These are phyloP conservation scores for Rhabdomys pumilio DNA, from an alignment of 2,797 vertebrate genomes.

Conservation along the genomic window DNA sequence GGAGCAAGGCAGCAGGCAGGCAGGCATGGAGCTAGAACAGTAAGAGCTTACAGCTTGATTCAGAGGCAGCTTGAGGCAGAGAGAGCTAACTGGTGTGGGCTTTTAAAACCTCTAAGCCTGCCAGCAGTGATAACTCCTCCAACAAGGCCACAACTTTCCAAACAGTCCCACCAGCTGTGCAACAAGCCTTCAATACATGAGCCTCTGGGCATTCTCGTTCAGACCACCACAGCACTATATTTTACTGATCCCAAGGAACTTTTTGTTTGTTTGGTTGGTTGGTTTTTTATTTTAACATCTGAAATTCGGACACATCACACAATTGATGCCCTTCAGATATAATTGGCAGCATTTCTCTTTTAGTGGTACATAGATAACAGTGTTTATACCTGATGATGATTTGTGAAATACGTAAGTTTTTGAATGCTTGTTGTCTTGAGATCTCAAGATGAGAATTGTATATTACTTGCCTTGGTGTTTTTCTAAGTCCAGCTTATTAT, in stretches of 20 bases:
- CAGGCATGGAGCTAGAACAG: neutral
- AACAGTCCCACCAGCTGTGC: neutral
- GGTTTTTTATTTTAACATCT: slow-evolving; percentile 23
- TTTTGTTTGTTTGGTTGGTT: neutral
- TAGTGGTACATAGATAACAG: slow-evolving; percentile 38
- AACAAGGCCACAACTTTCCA: neutral
- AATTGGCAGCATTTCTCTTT: neutral
- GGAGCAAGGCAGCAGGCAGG: neutral
- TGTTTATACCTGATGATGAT: neutral
- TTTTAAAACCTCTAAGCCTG: neutral
- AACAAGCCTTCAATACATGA: neutral
- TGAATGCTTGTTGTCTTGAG: slow-evolving; percentile 45
- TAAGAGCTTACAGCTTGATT: neutral
- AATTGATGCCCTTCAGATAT: slow-evolving; percentile 20
- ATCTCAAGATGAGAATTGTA: slow-evolving; percentile 3
- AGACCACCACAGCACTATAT: neutral
- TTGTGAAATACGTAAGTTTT: slow-evolving; percentile 11
- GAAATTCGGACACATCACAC: neutral
- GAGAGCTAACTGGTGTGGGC: neutral
- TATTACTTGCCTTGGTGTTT: slow-evolving; percentile 25
- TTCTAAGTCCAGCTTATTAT: neutral
- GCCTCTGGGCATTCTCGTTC: neutral
- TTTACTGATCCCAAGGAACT: slow-evolving; percentile 34
- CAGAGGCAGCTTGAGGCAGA: neutral
- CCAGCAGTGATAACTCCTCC: neutral